Evolutionary conservation across 2,888 invertebrate species (phyloP).

Genomic region (Hoplodrina blanda): DNA sequence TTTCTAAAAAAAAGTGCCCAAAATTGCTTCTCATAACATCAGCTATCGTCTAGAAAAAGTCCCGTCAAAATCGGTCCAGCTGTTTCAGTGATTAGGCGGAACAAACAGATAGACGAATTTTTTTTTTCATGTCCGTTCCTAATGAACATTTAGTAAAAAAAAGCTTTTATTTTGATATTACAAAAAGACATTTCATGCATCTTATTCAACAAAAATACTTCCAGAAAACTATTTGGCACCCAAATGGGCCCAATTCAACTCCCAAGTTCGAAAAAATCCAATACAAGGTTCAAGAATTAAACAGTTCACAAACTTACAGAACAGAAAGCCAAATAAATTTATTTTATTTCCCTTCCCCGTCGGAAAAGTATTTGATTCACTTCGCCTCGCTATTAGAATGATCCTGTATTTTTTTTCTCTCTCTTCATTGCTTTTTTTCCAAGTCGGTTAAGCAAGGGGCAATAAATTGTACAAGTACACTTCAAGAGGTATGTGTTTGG

Average conservation of each 20-base stretch:
- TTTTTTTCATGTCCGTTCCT: no score
- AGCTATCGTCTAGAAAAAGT: no score
- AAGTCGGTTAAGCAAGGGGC: conserved; percentile 81
- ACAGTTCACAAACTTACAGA: conserved; percentile 70
- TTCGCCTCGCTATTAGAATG: conserved; percentile 76
- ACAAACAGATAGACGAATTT: no score
- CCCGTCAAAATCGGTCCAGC: no score
- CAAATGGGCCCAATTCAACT: conserved; percentile 59
- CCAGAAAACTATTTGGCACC: conserved; percentile 61
- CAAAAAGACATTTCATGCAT: no score
- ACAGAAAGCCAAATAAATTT: conserved; percentile 79
- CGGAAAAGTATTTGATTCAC: conserved; percentile 84
- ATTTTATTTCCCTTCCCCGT: conserved; percentile 69
- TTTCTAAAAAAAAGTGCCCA: no score
- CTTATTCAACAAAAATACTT: conserved; percentile 16
- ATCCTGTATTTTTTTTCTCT: conserved; percentile 79
- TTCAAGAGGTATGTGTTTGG: conserved; percentile 76
- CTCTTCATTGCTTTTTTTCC: conserved; percentile 74
- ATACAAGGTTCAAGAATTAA: conserved; percentile 72
- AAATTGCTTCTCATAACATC: no score
- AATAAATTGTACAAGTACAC: conserved; percentile 83
- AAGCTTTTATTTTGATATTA: no score
- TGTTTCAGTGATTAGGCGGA: no score
- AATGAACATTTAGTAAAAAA: no score
- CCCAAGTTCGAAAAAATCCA: conserved; percentile 47